Evolutionary conservation across 2,113 vertebrate genomes (phyloP).

Genomic region (Barbus barbus): DNA sequence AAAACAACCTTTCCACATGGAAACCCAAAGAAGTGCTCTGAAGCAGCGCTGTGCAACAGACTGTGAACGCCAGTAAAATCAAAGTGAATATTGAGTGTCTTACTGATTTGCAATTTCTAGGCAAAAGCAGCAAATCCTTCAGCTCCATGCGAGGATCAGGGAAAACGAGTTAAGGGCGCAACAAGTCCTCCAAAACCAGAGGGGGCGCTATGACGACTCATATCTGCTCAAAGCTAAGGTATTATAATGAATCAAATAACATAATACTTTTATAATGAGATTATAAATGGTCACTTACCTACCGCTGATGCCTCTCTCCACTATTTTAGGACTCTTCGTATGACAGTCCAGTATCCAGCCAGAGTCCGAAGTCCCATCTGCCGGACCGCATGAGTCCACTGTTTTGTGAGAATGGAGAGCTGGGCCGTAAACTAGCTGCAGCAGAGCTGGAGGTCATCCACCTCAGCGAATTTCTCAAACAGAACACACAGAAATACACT

Average conservation of each 20-base stretch:
- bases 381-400: slow-evolving; percentile 65
- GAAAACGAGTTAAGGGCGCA: slow-evolving; percentile 88
- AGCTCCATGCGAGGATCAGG: slow-evolving; percentile 87
- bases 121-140: slow-evolving; percentile 92
- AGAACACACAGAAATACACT: slow-evolving; percentile 82
- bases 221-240: slow-evolving; percentile 81
- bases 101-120: slow-evolving; percentile 69
- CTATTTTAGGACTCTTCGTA: slow-evolving; percentile 58
- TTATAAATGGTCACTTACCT: neutral
- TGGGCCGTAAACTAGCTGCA: slow-evolving; percentile 79
- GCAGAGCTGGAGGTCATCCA: slow-evolving; percentile 84
- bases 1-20: neutral
- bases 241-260: neutral
- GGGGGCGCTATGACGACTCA: slow-evolving; percentile 78
- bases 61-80: neutral
- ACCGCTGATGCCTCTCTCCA: neutral
- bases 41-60: neutral
- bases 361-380: slow-evolving; percentile 67
- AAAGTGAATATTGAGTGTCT: neutral
- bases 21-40: neutral
- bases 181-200: slow-evolving; percentile 83
- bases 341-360: slow-evolving; percentile 55
- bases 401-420: slow-evolving; percentile 77
- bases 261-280: neutral
- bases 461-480: slow-evolving; percentile 84